phyloP scores from a whole-genome alignment of 2,113 vertebrate species.

The Macrotus californicus region DNA sequence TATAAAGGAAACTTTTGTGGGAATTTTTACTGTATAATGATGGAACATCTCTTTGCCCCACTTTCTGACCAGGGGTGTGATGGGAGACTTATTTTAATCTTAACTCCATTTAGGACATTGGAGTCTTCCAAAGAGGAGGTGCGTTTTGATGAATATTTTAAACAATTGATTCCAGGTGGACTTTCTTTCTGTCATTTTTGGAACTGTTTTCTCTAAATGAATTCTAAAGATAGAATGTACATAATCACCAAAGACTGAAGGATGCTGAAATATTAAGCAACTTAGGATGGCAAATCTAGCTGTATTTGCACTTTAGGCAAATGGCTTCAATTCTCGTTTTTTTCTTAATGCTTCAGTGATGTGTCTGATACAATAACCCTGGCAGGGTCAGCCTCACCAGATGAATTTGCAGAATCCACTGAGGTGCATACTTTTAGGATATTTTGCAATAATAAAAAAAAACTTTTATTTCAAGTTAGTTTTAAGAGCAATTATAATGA shows the following conservation, averaged over 20 bases:
- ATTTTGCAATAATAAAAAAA: not conserved
- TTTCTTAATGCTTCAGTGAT: not conserved
- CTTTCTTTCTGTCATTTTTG: slow-evolving; percentile 41
- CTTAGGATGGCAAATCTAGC: not conserved
- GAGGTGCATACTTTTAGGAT: not conserved
- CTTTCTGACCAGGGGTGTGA: not conserved
- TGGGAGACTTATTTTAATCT: slow-evolving; percentile 55
- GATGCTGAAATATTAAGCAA: slow-evolving; percentile 26
- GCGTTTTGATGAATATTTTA: slow-evolving; percentile 38
- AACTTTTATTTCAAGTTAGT: slow-evolving; percentile 20
- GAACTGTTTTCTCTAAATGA: slow-evolving; percentile 39
- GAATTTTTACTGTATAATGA: not conserved
- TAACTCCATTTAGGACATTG: slow-evolving; percentile 20
- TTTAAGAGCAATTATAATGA: not conserved
- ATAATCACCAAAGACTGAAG: slow-evolving; percentile 12
- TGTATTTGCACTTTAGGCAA: not conserved
- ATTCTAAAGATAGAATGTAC: slow-evolving; percentile 53
- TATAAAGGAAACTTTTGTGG: not conserved
- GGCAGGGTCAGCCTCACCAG: not conserved
- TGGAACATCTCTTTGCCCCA: not conserved
- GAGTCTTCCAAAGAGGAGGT: slow-evolving; percentile 39
- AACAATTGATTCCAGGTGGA: slow-evolving; percentile 67
- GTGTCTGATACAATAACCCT: not conserved
- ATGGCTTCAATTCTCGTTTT: not conserved
- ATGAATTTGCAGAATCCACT: not conserved